Conservation (phyloP, 35 echinoderm and acorn worm genomes). For the Ophioderma brevispina region DNA sequence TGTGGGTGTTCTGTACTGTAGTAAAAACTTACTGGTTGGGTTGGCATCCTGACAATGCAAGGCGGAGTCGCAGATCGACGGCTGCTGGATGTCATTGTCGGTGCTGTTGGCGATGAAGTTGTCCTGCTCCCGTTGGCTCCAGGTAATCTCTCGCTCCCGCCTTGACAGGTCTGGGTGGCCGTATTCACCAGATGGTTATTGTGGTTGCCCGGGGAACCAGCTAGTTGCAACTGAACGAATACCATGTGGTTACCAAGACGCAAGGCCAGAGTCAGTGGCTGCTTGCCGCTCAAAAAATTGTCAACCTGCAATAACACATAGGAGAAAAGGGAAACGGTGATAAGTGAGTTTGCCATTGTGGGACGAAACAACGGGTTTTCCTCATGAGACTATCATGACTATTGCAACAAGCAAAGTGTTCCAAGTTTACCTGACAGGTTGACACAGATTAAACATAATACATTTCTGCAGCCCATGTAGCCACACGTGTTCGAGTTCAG, state of each 20-base stretch:
- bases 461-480: no score
- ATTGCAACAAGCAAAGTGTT: no score
- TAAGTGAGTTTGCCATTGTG: no score
- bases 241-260: slow-evolving; percentile 65
- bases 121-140: not conserved
- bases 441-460: no score
- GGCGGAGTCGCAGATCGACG: not conserved
- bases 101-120: not conserved
- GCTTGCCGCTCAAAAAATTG: slow-evolving; percentile 52
- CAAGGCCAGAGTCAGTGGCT: slow-evolving; percentile 60
- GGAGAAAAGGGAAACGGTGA: no score
- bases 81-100: not conserved
- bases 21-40: not conserved
- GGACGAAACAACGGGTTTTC: no score
- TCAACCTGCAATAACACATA: no score
- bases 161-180: not conserved
- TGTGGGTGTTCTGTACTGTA: no score
- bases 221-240: slow-evolving; percentile 62
- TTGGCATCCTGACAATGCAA: not conserved
- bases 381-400: no score
- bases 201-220: slow-evolving; percentile 8
- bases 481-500: no score
- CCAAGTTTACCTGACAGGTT: no score
- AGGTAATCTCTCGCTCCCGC: not conserved
- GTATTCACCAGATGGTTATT: not conserved